Evolutionary conservation across 1,140 invertebrate species (phyloP).

Genomic region (Cherax quadricarinatus): DNA sequence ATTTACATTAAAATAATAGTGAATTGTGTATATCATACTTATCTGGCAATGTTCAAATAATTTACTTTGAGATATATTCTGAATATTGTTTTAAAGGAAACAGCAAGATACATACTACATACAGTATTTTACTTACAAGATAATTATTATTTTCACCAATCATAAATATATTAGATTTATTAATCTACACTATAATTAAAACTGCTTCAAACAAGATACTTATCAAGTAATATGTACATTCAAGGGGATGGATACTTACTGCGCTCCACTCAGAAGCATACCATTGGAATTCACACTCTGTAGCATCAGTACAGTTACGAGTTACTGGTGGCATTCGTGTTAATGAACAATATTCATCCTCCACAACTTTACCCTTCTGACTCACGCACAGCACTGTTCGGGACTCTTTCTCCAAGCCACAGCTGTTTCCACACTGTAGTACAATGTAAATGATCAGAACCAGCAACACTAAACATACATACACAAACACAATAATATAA

Average conservation of each 20-base stretch:
- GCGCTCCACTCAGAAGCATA: constrained; percentile 59
- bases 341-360: constrained; percentile 36
- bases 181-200: neutral
- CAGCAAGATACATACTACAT: too few relatives aligned
- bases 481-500: too few relatives aligned
- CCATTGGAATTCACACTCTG: constrained; percentile 48
- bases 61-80: too few relatives aligned
- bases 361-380: constrained; percentile 39
- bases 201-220: neutral
- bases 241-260: constrained; percentile 4
- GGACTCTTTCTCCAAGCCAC: constrained; percentile 35
- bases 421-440: constrained; percentile 35
- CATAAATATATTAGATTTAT: too few relatives aligned
- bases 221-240: neutral
- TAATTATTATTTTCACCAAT: too few relatives aligned
- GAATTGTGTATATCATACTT: too few relatives aligned
- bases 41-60: too few relatives aligned
- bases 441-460: neutral
- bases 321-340: constrained; percentile 28
- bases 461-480: neutral
- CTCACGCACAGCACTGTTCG: constrained; percentile 52
- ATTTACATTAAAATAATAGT: too few relatives aligned
- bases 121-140: too few relatives aligned
- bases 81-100: too few relatives aligned
- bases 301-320: constrained; percentile 30